Conservation (phyloP, 2,888 invertebrate species). For the Orthonevra nobilis region DNA sequence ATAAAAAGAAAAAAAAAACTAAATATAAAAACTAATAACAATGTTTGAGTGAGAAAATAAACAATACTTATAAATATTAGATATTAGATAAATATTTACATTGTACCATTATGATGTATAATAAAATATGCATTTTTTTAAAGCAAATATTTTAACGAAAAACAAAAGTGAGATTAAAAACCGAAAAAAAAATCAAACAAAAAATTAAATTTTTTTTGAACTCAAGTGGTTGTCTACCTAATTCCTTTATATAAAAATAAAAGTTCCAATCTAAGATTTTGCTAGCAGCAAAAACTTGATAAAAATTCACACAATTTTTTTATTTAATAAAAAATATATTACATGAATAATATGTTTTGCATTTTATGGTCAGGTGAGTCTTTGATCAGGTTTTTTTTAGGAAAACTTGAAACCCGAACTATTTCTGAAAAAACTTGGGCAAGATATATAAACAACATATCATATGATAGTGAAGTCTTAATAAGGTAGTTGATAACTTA, state of each 20-base stretch:
- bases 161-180: neutral
- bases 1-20: constrained; percentile 13
- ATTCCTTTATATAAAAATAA: constrained; percentile 61
- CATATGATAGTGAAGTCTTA: too few relatives aligned
- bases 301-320: neutral
- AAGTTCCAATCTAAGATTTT: constrained; percentile 67
- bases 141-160: constrained; percentile 55
- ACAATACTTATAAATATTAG: constrained; percentile 78
- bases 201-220: constrained; percentile 65
- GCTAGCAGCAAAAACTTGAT: constrained; percentile 58
- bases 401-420: too few relatives aligned
- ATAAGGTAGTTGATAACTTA: too few relatives aligned
- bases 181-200: neutral
- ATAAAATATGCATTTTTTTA: constrained; percentile 56
- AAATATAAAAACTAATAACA: constrained; percentile 74
- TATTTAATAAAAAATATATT: too few relatives aligned
- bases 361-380: too few relatives aligned
- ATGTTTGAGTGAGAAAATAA: constrained; percentile 80
- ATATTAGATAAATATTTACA: constrained; percentile 69
- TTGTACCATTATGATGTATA: constrained; percentile 65
- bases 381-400: too few relatives aligned
- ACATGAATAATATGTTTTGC: too few relatives aligned
- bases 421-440: too few relatives aligned
- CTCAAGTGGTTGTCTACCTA: constrained; percentile 70
- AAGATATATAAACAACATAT: too few relatives aligned